Conservation (phyloP, 2,113 vertebrate genomes). For the Castor canadensis region DNA sequence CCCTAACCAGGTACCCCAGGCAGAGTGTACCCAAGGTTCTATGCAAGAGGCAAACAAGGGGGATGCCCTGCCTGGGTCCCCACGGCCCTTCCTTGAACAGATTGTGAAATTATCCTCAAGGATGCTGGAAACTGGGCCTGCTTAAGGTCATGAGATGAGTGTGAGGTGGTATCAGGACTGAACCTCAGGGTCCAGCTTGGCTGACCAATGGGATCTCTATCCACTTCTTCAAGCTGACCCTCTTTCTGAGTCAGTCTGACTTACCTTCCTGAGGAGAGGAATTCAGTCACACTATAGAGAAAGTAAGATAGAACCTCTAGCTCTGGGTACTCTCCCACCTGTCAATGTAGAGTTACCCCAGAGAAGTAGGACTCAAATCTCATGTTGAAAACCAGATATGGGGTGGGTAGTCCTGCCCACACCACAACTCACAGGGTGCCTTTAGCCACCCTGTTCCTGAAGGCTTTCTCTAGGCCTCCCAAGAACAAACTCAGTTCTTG, state of each 20-base stretch:
- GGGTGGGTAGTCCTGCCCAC: not conserved
- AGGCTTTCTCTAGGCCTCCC: not conserved
- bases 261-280: not conserved
- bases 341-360: not conserved
- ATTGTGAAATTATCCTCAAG: not conserved
- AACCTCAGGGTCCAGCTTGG: not conserved
- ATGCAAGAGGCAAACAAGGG: not conserved
- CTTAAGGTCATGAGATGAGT: not conserved
- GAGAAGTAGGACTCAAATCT: not conserved
- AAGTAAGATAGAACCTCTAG: not conserved
- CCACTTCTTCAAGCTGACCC: not conserved
- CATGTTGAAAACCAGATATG: not conserved
- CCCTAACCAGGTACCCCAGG: not conserved
- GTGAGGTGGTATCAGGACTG: not conserved
- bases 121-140: not conserved
- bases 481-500: not conserved
- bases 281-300: not conserved
- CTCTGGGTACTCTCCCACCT: not conserved
- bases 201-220: no score
- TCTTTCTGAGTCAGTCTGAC: not conserved
- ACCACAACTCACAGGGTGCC: not conserved
- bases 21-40: not conserved
- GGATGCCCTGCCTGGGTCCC: not conserved
- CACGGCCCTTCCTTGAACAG: not conserved
- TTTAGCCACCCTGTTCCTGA: not conserved